A percentile compares a stretch with the other conserved stretches of the same genome.
phyloP scores from a whole-genome alignment of 2,888 invertebrate species.

The Aspidapion aeneum region DNA sequence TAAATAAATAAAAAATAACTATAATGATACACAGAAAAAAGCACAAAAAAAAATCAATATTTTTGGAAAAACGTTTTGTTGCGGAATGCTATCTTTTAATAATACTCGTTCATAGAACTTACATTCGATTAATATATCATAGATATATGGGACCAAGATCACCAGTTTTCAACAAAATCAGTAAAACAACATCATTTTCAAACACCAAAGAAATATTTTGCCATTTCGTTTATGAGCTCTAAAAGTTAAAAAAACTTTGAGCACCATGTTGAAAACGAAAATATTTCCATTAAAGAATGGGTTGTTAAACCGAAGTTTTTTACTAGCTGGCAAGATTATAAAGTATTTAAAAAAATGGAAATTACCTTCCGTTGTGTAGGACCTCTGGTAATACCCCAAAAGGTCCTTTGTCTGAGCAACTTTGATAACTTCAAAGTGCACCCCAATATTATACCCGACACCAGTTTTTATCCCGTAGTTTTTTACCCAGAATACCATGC shows the following conservation, averaged over 20 bases:
- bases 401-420: slow-evolving; percentile 30
- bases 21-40: too few relatives aligned
- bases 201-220: slow-evolving; percentile 15
- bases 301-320: slow-evolving; percentile 13
- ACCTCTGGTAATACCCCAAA: slow-evolving; percentile 43
- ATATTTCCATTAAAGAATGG: slow-evolving; percentile 8
- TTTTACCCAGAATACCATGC: background rate
- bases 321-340: slow-evolving; percentile 48
- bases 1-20: too few relatives aligned
- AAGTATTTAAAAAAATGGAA: slow-evolving; percentile 47
- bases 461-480: slow-evolving; percentile 11
- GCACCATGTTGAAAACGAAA: slow-evolving; percentile 28
- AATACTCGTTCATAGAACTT: slow-evolving; percentile 87
- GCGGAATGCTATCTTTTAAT: too few relatives aligned
- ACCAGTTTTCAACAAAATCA: slow-evolving; percentile 39
- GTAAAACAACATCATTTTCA: slow-evolving; percentile 19
- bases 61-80: too few relatives aligned
- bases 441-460: slow-evolving; percentile 21
- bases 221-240: slow-evolving; percentile 34
- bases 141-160: slow-evolving; percentile 92
- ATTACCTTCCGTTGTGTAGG: slow-evolving; percentile 51
- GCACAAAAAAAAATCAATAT: too few relatives aligned
- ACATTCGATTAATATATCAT: slow-evolving; percentile 87
- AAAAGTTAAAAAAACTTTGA: slow-evolving; percentile 35
- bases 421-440: slow-evolving; percentile 45